Conservation (phyloP, 1,140 invertebrate genomes). For the Drosophila kepulauana region DNA sequence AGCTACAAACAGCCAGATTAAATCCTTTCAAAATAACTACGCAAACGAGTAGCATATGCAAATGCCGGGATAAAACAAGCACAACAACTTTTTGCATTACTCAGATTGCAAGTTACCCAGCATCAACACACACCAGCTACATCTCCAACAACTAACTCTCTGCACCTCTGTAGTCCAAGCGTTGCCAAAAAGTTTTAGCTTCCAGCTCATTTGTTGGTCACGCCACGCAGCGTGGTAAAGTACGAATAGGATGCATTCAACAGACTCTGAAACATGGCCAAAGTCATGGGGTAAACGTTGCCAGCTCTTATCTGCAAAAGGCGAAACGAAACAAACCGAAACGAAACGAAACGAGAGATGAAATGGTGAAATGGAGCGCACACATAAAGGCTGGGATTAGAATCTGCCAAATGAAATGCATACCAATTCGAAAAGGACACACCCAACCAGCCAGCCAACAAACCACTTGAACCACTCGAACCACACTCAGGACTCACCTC, state of each 20-base stretch:
- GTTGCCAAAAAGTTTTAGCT: constrained; percentile 58
- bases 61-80: constrained; percentile 60
- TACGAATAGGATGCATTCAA: constrained; percentile 82
- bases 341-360: constrained; percentile 50
- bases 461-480: not conserved
- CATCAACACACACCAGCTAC: not conserved
- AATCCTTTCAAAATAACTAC: constrained; percentile 75
- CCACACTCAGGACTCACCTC: constrained; percentile 57
- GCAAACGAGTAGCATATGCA: constrained; percentile 70
- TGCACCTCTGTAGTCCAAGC: not conserved
- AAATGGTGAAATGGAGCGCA: constrained; percentile 79
- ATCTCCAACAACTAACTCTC: not conserved
- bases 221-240: constrained; percentile 79
- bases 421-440: constrained; percentile 20
- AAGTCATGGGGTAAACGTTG: constrained; percentile 83
- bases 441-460: not conserved
- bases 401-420: constrained; percentile 68
- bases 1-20: constrained; percentile 68
- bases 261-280: constrained; percentile 82
- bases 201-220: constrained; percentile 78
- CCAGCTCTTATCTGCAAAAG: constrained; percentile 73
- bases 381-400: constrained; percentile 68
- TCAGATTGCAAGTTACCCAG: constrained; percentile 62
- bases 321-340: constrained; percentile 41
- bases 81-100: constrained; percentile 77